Evolutionary conservation across 2,113 vertebrate genomes (phyloP).

Genomic region (Lepisosteus oculatus): DNA sequence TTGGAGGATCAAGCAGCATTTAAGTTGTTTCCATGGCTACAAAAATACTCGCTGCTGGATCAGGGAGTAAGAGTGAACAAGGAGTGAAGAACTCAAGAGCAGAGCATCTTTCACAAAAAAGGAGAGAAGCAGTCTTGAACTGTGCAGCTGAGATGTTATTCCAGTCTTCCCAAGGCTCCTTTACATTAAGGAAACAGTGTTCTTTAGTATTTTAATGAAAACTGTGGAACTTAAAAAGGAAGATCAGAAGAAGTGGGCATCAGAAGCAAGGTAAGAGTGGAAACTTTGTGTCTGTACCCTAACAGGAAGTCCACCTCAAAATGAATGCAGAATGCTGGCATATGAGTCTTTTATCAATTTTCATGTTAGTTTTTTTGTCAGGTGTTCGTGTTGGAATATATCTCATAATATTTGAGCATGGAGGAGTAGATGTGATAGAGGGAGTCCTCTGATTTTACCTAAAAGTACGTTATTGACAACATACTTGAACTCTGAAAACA

Average conservation of each 20-base stretch:
- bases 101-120: neutral
- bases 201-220: neutral
- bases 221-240: too few species aligned
- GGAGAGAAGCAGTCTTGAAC: neutral
- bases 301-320: too few species aligned
- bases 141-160: neutral
- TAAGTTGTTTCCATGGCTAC: conserved; percentile 42
- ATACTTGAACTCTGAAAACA: too few species aligned
- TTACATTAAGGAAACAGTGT: neutral
- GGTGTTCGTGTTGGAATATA: too few species aligned
- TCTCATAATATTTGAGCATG: too few species aligned
- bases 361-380: too few species aligned
- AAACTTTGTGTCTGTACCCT: neutral
- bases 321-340: too few species aligned
- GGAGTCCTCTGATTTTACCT: too few species aligned
- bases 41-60: conserved; percentile 29
- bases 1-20: conserved; percentile 11
- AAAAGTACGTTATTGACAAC: too few species aligned
- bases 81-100: conserved; percentile 6
- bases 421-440: too few species aligned
- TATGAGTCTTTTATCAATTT: too few species aligned
- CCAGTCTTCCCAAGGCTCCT: neutral
- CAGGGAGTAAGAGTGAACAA: conserved; percentile 8
- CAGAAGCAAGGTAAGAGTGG: conserved; percentile 14
- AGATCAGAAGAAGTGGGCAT: neutral